Conservation (phyloP, 37 sponge, comb jelly and placozoan species). For the Amphimedon queenslandica region DNA sequence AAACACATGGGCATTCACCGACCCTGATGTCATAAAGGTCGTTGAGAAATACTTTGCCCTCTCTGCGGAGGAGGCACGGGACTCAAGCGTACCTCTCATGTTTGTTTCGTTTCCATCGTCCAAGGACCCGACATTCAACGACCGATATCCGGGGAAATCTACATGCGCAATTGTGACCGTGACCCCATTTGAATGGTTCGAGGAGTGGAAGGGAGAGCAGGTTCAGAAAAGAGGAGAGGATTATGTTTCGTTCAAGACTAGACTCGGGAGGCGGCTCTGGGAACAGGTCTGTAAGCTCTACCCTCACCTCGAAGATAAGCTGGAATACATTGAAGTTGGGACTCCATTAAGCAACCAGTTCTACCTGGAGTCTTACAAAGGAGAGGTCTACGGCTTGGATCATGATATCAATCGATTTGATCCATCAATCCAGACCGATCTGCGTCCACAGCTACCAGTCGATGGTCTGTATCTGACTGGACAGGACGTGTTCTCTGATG, state of each 20-base stretch:
- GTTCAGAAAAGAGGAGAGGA: slow-evolving; percentile 71
- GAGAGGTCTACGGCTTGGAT: slow-evolving; percentile 88
- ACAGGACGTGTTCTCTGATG: slow-evolving; percentile 79
- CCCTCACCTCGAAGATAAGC: slow-evolving; percentile 78
- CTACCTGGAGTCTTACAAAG: slow-evolving; percentile 63
- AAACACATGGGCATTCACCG: slow-evolving; percentile 77
- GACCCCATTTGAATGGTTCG: slow-evolving; percentile 78
- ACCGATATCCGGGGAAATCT: slow-evolving; percentile 76
- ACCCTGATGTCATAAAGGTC: slow-evolving; percentile 16
- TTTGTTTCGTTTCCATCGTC: slow-evolving; percentile 93
- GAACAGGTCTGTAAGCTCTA: slow-evolving; percentile 58
- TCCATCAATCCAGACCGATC: slow-evolving; percentile 28
- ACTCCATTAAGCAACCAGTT: slow-evolving; percentile 81
- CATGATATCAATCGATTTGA: slow-evolving; percentile 71
- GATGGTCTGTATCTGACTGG: slow-evolving; percentile 86
- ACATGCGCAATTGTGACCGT: slow-evolving; percentile 74
- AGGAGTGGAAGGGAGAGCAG: slow-evolving; percentile 67
- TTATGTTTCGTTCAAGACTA: slow-evolving; percentile 65
- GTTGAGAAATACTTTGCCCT: slow-evolving; percentile 24
- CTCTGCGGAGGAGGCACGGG: slow-evolving; percentile 42
- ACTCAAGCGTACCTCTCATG: slow-evolving; percentile 48
- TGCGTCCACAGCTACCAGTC: slow-evolving; percentile 68
- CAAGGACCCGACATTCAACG: slow-evolving; percentile 83
- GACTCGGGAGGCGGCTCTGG: slow-evolving; percentile 67
- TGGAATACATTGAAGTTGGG: slow-evolving; percentile 86